Percentiles rank a stretch among this genome's conserved stretches.
These are phyloP conservation scores for Acanthoscelides obtectus DNA, from an alignment of 2,888 invertebrate species.

Conservation along the genomic window DNA sequence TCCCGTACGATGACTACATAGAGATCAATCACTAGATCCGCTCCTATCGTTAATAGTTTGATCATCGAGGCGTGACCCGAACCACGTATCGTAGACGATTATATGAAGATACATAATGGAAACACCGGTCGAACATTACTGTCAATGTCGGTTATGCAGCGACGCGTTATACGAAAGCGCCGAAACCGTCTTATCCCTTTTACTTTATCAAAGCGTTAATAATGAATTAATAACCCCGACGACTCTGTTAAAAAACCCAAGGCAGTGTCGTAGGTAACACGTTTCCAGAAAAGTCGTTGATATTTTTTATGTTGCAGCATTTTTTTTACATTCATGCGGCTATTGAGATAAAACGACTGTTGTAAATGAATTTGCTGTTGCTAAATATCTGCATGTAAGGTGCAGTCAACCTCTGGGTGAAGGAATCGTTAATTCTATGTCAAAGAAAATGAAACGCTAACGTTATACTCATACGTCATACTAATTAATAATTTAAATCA, in stretches of 20 bases:
- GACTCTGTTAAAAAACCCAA: slow-evolving; percentile 17
- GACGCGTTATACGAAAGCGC: slow-evolving; percentile 9
- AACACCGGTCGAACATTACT: not conserved
- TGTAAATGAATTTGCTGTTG: no score
- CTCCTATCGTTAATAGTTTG: not conserved
- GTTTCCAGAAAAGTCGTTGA: no score
- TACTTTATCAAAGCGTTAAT: slow-evolving; percentile 25
- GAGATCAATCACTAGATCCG: not conserved
- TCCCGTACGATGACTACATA: not conserved
- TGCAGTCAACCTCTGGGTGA: no score
- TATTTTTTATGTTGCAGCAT: no score
- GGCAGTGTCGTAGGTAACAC: not conserved
- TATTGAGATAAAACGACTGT: no score
- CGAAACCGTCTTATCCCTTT: slow-evolving; percentile 12
- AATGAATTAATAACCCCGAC: slow-evolving; percentile 38
- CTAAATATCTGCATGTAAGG: no score
- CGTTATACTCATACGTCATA: no score
- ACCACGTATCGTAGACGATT: not conserved
- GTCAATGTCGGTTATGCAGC: not conserved
- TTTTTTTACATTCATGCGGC: no score
- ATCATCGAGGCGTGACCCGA: not conserved
- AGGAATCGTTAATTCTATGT: no score
- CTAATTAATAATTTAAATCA: no score
- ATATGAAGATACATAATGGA: not conserved
- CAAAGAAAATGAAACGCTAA: no score